Evolutionary conservation across 2,113 vertebrate species (phyloP).

Genomic region (Petromus typicus): DNA sequence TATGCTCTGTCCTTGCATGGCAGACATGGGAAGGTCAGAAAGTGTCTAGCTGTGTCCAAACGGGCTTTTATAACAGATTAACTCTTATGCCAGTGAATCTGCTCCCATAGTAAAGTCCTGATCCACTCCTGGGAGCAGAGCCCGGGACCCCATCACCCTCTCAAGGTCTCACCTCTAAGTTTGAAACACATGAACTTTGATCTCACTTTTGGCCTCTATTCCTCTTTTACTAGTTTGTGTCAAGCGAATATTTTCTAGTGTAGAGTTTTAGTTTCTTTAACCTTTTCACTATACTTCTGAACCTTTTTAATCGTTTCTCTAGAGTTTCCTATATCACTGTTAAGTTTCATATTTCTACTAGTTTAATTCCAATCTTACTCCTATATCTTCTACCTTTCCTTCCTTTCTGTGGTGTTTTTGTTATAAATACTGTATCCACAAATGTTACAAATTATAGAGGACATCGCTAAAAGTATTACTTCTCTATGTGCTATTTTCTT

Average conservation of each 20-base stretch:
- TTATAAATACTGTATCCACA: not conserved
- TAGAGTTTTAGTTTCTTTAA: not conserved
- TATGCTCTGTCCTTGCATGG: not conserved
- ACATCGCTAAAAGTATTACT: not conserved
- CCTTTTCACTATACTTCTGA: not conserved
- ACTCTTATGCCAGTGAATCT: not conserved
- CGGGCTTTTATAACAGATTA: not conserved
- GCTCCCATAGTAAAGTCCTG: not conserved
- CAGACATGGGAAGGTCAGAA: not conserved
- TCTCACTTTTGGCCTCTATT: not conserved
- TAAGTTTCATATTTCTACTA: not conserved
- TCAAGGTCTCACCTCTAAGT: no score
- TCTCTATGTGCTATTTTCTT: not conserved
- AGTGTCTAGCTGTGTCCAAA: not conserved
- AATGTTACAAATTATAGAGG: not conserved
- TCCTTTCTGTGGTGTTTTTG: not conserved
- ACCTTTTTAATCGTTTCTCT: not conserved
- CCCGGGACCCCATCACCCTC: not conserved
- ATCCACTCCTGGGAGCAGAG: not conserved
- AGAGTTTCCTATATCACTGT: not conserved
- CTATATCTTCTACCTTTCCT: not conserved
- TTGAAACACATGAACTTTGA: not conserved
- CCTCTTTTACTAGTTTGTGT: not conserved
- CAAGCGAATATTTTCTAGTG: not conserved
- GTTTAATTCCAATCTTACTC: not conserved